A percentile compares a stretch with the other conserved stretches of the same genome.
These are phyloP conservation scores for Thecophora atra DNA, from an alignment of 2,888 invertebrate species.

Conservation along the genomic window DNA sequence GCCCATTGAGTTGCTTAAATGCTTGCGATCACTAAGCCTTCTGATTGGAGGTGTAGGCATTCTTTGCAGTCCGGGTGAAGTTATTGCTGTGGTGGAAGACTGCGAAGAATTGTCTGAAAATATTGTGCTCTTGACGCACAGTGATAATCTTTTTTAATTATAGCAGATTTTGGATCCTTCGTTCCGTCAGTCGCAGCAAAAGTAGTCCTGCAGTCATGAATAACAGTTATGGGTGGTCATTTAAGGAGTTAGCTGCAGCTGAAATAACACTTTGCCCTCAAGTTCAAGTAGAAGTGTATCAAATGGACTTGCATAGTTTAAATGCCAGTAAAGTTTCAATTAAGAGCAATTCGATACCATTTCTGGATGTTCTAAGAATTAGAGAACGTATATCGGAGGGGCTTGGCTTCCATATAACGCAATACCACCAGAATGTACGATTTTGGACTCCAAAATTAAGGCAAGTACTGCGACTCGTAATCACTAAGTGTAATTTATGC, in stretches of 20 bases:
- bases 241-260: background rate
- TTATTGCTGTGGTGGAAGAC: background rate
- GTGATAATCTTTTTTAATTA: background rate
- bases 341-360: background rate
- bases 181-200: background rate
- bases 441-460: too few species aligned
- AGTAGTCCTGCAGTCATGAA: background rate
- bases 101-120: background rate
- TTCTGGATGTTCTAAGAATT: background rate
- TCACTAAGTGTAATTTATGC: background rate
- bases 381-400: conserved; percentile 1
- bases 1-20: too few species aligned
- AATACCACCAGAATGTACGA: too few species aligned
- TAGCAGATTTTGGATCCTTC: background rate
- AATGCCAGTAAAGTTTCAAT: background rate
- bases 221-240: background rate
- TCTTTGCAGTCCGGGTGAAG: too few species aligned
- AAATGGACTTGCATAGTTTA: background rate
- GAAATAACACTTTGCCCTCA: background rate
- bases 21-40: too few species aligned
- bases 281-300: background rate
- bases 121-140: background rate
- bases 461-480: too few species aligned
- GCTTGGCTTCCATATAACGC: conserved; percentile 3
- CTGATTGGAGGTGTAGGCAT: too few species aligned